A percentile compares a stretch with the other conserved stretches of the same genome.
These are phyloP conservation scores for Musca domestica DNA, from an alignment of 1,140 invertebrate genomes.

Conservation along the genomic window DNA sequence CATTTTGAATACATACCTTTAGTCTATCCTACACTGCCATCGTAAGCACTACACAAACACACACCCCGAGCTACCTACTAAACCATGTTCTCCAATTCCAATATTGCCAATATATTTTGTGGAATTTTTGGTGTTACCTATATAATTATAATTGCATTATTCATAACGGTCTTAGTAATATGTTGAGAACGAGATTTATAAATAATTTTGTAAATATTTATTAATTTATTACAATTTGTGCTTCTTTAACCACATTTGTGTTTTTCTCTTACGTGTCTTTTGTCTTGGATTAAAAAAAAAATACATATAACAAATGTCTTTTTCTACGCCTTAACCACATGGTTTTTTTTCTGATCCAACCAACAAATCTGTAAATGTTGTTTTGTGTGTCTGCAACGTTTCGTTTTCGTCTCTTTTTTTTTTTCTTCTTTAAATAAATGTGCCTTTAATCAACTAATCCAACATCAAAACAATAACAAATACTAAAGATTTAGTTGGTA, in stretches of 20 bases:
- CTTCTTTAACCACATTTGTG: background rate
- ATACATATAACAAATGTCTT: too few species aligned
- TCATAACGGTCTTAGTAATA: conserved; percentile 42
- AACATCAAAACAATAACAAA: background rate
- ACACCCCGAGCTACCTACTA: too few species aligned
- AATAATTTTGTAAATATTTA: background rate
- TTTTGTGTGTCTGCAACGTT: too few species aligned
- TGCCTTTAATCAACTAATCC: conserved; percentile 1
- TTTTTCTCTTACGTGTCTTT: background rate
- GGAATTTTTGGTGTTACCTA: conserved; percentile 39
- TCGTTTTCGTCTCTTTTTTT: too few species aligned
- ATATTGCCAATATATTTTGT: conserved; percentile 28
- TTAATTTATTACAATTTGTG: background rate
- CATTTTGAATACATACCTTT: background rate
- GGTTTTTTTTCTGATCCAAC: too few species aligned
- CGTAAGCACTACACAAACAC: background rate
- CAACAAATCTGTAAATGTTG: too few species aligned
- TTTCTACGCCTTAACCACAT: too few species aligned
- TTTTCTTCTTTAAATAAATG: too few species aligned
- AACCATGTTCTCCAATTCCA: background rate
- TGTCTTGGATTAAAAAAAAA: background rate
- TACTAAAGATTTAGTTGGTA: conserved; percentile 16
- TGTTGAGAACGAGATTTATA: conserved; percentile 25
- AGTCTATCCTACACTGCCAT: background rate
- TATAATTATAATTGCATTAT: conserved; percentile 39